phyloP scores from a whole-genome alignment of 2,888 invertebrate species.

The Papilio demoleus region DNA sequence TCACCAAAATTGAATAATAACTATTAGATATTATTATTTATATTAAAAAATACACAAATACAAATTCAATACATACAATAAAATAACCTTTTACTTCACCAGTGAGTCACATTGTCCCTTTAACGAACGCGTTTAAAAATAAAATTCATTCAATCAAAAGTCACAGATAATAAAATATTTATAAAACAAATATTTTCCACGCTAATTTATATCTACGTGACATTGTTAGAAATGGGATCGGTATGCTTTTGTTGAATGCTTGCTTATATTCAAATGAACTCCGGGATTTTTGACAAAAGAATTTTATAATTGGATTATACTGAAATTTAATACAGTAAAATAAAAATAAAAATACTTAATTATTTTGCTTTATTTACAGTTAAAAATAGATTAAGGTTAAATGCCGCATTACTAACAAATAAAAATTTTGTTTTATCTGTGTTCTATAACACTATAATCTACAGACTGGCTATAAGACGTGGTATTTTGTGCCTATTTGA shows the following conservation, averaged over 20 bases:
- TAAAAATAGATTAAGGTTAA: too few relatives aligned
- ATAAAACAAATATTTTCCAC: constrained; percentile 10
- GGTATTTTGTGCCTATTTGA: too few relatives aligned
- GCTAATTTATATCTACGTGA: constrained; percentile 10
- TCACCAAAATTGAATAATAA: too few relatives aligned
- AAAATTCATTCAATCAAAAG: not conserved
- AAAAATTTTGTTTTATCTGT: too few relatives aligned
- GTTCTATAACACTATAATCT: too few relatives aligned
- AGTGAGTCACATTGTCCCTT: not conserved
- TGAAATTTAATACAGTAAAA: constrained; percentile 4
- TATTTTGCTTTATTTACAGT: not conserved
- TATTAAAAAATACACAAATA: not conserved
- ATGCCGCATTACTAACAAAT: too few relatives aligned
- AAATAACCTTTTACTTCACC: too few relatives aligned
- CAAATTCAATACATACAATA: too few relatives aligned
- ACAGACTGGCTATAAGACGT: too few relatives aligned
- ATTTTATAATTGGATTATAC: constrained; percentile 8
- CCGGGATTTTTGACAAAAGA: not conserved
- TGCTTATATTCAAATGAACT: constrained; percentile 18
- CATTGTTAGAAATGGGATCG: constrained; percentile 6
- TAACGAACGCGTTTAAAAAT: constrained; percentile 2
- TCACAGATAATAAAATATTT: constrained; percentile 14
- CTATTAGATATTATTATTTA: too few relatives aligned
- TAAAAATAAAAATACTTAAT: not conserved
- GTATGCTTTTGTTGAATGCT: not conserved